Base-by-base conservation (phyloP, 2,888 invertebrate genomes). In the Sphaeridia pumilis region DNA sequence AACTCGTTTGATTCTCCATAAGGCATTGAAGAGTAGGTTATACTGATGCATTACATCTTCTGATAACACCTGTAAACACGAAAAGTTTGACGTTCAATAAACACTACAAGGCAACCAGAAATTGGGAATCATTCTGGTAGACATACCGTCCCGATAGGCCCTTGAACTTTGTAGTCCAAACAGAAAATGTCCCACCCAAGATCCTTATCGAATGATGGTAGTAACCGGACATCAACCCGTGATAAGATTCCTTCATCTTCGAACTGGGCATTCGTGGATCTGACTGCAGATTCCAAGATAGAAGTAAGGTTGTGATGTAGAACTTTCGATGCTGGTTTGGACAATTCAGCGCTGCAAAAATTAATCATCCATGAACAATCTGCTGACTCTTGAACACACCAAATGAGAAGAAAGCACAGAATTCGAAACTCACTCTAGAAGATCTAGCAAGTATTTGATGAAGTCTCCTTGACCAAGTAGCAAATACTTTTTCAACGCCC, bases 391-490 rank as follows among this genome's bases (percentile, higher is more conserved):
- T n/a, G n/a, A n/a, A n/a, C n/a, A n/a, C n/a, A n/a, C n/a, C n/a
- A n/a, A n/a, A n/a, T n/a, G n/a, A n/a, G n/a, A n/a, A n/a, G n/a
- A n/a, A n/a, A n/a, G n/a, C n/a, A n/a, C 34, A 17, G 28, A 46
- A 17, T 17, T 45, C 17, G 38, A 17, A 41, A 76, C 81, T 75
- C 73, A 90, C 89, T 86, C 86, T 58, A 95, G 73, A 56, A 93
- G 75, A 66, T 92, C 88, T 81, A 97, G 84, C 49, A 97, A 79
- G 68, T 92, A 86, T 67, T 87, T 81, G 66, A 93, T 89, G 71
- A 95, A 94, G 74, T 97, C 94, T 0, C 95, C 95, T 74, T 95
- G 94, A 14, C 92, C 92, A 14, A 97, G 78, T 50, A 97, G 75
- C 66, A 97, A 74, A 72, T 93, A 95, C 55, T 87, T 79, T 59